Evolutionary conservation across 2,113 vertebrate species (phyloP).

Genomic region (Passerina amoena): DNA sequence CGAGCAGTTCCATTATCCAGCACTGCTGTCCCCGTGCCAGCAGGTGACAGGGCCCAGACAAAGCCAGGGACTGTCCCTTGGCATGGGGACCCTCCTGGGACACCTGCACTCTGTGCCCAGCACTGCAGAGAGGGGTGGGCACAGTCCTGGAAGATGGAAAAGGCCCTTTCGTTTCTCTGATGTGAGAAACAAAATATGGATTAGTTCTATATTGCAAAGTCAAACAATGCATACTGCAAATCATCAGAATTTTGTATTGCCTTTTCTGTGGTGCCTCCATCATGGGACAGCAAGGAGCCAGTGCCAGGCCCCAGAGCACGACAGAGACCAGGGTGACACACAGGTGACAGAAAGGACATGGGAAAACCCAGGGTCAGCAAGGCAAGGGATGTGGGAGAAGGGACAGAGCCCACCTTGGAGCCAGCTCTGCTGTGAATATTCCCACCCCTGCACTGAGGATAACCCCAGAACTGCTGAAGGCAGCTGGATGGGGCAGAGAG

Average conservation of each 20-base stretch:
- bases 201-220: too few species aligned
- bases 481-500: not conserved
- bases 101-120: fast-evolving
- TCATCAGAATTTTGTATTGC: too few species aligned
- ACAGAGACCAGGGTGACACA: not conserved
- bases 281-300: not conserved
- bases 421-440: not conserved
- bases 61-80: not conserved
- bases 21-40: not conserved
- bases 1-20: not conserved
- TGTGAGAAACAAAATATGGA: too few species aligned
- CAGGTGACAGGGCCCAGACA: not conserved
- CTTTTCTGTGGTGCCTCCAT: fast-evolving
- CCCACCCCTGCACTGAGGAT: not conserved
- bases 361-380: not conserved
- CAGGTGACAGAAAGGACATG: fast-evolving
- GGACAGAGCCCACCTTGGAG: not conserved
- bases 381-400: not conserved
- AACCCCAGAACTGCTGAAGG: not conserved
- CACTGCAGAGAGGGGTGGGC: not conserved
- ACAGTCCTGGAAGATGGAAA: not conserved
- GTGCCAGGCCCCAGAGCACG: not conserved
- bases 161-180: not conserved
- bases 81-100: not conserved
- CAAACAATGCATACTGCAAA: too few species aligned